Conservation (phyloP, 2,113 vertebrate species). For the Martes martes region DNA sequence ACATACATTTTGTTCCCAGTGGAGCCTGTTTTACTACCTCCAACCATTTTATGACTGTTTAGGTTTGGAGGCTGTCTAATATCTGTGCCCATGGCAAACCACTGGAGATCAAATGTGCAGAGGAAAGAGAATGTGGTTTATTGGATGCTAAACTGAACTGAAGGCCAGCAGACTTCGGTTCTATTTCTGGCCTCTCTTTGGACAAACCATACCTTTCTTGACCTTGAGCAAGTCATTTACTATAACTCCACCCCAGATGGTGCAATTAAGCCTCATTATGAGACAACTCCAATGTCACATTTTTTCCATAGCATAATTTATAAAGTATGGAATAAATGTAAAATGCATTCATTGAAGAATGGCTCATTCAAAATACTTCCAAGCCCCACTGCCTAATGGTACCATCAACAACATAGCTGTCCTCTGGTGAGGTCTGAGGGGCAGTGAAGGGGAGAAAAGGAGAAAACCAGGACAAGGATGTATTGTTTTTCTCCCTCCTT, state of each 20-base stretch:
- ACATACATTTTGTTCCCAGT: background rate
- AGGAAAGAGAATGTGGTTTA: slow-evolving; percentile 61
- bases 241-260: slow-evolving; percentile 28
- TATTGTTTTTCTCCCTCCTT: background rate
- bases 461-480: background rate
- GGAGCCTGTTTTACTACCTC: slow-evolving; percentile 15
- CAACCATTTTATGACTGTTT: slow-evolving; percentile 31
- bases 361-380: slow-evolving; percentile 16
- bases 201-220: slow-evolving; percentile 26
- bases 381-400: background rate
- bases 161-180: slow-evolving; percentile 42
- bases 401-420: background rate
- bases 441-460: background rate
- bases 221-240: slow-evolving; percentile 57
- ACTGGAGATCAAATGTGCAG: slow-evolving; percentile 58
- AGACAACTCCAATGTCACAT: slow-evolving; percentile 19
- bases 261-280: slow-evolving; percentile 27
- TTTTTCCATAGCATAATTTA: slow-evolving; percentile 42
- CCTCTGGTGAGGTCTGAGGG: background rate
- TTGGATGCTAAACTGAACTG: slow-evolving; percentile 53
- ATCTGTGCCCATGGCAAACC: slow-evolving; percentile 33
- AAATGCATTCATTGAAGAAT: slow-evolving; percentile 38
- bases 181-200: slow-evolving; percentile 60
- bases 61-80: slow-evolving; percentile 20
- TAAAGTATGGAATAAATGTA: slow-evolving; percentile 39